These are phyloP conservation scores for Pelusios castaneus DNA, from an alignment of 2,113 vertebrate species.

Conservation along the genomic window DNA sequence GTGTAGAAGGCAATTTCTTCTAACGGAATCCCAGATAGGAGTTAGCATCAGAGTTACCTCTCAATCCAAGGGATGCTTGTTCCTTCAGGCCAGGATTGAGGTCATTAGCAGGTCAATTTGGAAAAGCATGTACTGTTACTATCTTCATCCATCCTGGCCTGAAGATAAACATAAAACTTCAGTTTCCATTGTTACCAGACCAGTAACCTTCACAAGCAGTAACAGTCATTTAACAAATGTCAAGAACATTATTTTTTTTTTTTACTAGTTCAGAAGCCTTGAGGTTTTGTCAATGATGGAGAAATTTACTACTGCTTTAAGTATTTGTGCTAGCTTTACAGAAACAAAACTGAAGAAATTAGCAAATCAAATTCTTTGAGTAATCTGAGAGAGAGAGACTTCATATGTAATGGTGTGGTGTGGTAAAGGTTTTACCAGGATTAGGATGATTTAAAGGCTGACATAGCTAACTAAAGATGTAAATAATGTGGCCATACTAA, in stretches of 20 bases:
- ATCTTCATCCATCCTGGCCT: constrained; percentile 58
- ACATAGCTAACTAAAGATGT: constrained; percentile 48
- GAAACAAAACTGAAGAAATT: background rate
- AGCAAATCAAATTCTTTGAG: constrained; percentile 34
- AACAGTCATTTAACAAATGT: constrained; percentile 64
- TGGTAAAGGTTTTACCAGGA: constrained; percentile 9
- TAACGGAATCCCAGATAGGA: constrained; percentile 49
- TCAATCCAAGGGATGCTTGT: constrained; percentile 69
- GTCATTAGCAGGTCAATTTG: constrained; percentile 75
- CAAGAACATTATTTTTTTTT: constrained; percentile 45
- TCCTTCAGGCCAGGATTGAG: constrained; percentile 70
- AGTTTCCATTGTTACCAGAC: constrained; percentile 54
- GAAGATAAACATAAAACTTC: constrained; percentile 67
- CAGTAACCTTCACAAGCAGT: constrained; percentile 39
- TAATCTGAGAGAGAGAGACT: background rate
- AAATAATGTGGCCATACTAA: constrained; percentile 40
- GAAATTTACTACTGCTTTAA: background rate
- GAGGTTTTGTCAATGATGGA: constrained; percentile 23
- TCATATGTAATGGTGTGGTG: background rate
- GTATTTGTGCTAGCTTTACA: background rate
- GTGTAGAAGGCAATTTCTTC: constrained; percentile 58
- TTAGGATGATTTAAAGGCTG: constrained; percentile 33
- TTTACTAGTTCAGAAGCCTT: constrained; percentile 54
- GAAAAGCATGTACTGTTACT: constrained; percentile 66
- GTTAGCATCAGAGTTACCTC: constrained; percentile 69